Conservation (phyloP, 2,113 vertebrate genomes). For the Pomatostomus ruficeps region DNA sequence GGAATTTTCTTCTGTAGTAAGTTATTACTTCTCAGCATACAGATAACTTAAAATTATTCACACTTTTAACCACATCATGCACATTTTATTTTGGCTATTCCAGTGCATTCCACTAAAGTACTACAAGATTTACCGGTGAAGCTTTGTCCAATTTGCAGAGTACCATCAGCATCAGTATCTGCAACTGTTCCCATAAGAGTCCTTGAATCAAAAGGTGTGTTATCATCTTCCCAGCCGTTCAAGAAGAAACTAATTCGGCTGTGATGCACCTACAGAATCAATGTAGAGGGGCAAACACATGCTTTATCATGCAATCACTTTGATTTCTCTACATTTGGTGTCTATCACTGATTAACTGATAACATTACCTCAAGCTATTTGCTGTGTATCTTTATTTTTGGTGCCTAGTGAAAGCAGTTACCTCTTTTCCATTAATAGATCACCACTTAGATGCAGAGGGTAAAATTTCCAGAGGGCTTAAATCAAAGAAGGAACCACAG, state of each 20-base stretch:
- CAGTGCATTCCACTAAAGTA: not conserved
- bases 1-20: not conserved
- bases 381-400: not conserved
- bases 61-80: not conserved
- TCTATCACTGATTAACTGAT: not conserved
- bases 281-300: not conserved
- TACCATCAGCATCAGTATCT: conserved; percentile 65
- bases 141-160: conserved; percentile 79
- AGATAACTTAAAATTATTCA: not conserved
- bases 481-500: not conserved
- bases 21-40: not conserved
- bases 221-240: conserved; percentile 86
- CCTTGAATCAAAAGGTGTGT: conserved; percentile 79
- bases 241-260: conserved; percentile 84
- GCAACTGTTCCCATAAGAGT: conserved; percentile 69
- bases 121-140: conserved; percentile 76
- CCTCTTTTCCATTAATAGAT: not conserved
- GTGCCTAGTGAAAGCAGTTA: not conserved
- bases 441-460: not conserved
- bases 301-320: not conserved
- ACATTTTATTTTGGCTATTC: not conserved
- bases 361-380: not conserved
- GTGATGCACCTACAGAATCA: conserved; percentile 77
- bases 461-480: not conserved
- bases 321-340: not conserved